Conservation (phyloP, 2,888 invertebrate species). For the Philhelius pedissequus region DNA sequence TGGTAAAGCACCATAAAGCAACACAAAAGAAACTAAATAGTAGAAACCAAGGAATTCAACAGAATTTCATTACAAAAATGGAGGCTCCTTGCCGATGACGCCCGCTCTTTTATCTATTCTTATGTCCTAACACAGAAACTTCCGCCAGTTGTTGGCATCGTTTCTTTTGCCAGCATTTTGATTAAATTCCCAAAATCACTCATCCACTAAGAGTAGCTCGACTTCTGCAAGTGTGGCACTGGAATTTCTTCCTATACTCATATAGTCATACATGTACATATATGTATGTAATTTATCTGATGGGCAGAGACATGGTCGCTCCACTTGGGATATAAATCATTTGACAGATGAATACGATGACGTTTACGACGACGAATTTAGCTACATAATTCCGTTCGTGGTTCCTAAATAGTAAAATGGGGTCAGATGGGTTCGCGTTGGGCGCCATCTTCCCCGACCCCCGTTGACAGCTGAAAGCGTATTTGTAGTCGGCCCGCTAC, state of each 20-base stretch:
- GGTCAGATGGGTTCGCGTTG: slow-evolving; percentile 33
- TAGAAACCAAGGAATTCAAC: not conserved
- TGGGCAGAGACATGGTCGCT: not conserved
- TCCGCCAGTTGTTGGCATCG: slow-evolving; percentile 63
- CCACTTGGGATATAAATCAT: slow-evolving; percentile 41
- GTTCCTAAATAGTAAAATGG: slow-evolving; percentile 41
- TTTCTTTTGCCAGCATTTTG: slow-evolving; percentile 53
- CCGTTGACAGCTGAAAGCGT: not conserved
- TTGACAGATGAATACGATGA: slow-evolving; percentile 62
- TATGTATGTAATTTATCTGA: not conserved
- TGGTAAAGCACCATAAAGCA: not conserved
- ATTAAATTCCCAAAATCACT: slow-evolving; percentile 56
- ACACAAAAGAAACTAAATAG: not conserved
- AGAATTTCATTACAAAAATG: slow-evolving; percentile 33
- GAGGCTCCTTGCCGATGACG: not conserved
- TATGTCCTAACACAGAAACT: slow-evolving; percentile 27
- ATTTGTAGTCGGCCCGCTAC: not conserved
- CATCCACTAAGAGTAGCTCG: slow-evolving; percentile 19
- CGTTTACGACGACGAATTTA: slow-evolving; percentile 49
- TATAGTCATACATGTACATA: not conserved
- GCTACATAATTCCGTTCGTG: slow-evolving; percentile 2
- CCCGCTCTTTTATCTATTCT: slow-evolving; percentile 10
- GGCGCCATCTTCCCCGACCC: slow-evolving; percentile 31
- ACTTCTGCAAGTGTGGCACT: slow-evolving; percentile 15
- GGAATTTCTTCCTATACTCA: not conserved